phyloP scores from a whole-genome alignment of 2,888 invertebrate genomes.

The Aleiodes leptofemur region DNA sequence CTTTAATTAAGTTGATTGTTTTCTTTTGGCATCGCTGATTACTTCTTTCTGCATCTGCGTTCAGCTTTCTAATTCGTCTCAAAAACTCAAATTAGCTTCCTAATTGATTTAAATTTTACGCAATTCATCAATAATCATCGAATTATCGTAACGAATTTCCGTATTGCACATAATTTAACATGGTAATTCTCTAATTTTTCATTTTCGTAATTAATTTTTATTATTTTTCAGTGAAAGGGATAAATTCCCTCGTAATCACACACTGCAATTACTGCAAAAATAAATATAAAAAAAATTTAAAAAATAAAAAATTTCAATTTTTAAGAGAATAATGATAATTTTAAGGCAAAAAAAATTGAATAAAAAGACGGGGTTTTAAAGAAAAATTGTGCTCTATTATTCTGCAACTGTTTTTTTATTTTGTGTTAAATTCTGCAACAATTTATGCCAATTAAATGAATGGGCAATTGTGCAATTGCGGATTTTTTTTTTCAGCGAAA shows the following conservation, averaged over 20 bases:
- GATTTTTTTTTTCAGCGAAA: neutral
- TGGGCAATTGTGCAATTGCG: conserved; percentile 30
- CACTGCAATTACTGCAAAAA: conserved; percentile 7
- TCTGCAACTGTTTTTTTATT: no score
- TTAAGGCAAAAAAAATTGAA: no score
- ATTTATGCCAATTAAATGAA: no score
- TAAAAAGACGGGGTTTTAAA: no score
- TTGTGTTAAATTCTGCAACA: no score
- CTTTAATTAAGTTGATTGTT: neutral
- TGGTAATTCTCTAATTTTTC: neutral
- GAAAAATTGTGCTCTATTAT: no score
- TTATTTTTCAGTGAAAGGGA: neutral
- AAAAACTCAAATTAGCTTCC: neutral
- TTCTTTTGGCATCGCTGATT: no score
- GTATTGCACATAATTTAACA: neutral
- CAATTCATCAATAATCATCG: conserved; percentile 11
- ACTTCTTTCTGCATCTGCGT: conserved; percentile 12
- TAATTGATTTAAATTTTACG: conserved; percentile 21
- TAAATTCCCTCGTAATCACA: conserved; percentile 1
- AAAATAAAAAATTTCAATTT: no score
- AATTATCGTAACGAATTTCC: neutral
- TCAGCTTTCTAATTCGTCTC: conserved; percentile 29
- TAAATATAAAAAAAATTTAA: no score
- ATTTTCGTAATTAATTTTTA: conserved; percentile 1
- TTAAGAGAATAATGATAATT: no score